Evolutionary conservation across 2,888 invertebrate species (phyloP).

Genomic region (Drosophila macrospina): DNA sequence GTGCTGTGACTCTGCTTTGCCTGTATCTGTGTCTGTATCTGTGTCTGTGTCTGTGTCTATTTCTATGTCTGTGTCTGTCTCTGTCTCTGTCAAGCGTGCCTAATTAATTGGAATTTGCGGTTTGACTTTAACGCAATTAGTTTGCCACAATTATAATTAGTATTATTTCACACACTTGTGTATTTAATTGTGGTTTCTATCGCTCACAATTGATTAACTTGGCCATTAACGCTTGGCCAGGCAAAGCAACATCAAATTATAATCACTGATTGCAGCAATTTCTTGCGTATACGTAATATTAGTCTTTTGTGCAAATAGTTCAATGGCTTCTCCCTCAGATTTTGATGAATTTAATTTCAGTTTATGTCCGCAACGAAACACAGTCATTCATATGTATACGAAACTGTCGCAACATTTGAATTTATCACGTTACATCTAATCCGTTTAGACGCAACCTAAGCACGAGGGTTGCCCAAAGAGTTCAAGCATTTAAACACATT

Average conservation of each 20-base stretch:
- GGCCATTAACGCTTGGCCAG: slow-evolving; percentile 39
- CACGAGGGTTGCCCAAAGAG: slow-evolving; percentile 26
- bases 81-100: slow-evolving; percentile 41
- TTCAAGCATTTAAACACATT: background rate
- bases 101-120: slow-evolving; percentile 74
- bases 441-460: slow-evolving; percentile 34
- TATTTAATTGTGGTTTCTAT: slow-evolving; percentile 45
- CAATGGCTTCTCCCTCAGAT: too few species aligned
- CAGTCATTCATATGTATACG: slow-evolving; percentile 22
- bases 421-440: slow-evolving; percentile 69
- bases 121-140: slow-evolving; percentile 59
- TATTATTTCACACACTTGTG: slow-evolving; percentile 55
- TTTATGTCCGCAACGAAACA: slow-evolving; percentile 40
- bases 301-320: too few species aligned
- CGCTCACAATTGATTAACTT: slow-evolving; percentile 54
- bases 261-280: background rate
- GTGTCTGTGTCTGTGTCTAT: too few species aligned
- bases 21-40: too few species aligned
- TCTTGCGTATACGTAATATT: slow-evolving; percentile 7
- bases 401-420: slow-evolving; percentile 54
- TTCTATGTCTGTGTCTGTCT: too few species aligned
- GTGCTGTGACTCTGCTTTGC: slow-evolving; percentile 31
- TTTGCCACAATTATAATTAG: slow-evolving; percentile 75
- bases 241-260: background rate
- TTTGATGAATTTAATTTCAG: too few species aligned